A percentile compares a stretch with the other conserved stretches of the same genome.
phyloP scores from a whole-genome alignment of 2,797 vertebrate species.

The Synaphobranchus kaupii region DNA sequence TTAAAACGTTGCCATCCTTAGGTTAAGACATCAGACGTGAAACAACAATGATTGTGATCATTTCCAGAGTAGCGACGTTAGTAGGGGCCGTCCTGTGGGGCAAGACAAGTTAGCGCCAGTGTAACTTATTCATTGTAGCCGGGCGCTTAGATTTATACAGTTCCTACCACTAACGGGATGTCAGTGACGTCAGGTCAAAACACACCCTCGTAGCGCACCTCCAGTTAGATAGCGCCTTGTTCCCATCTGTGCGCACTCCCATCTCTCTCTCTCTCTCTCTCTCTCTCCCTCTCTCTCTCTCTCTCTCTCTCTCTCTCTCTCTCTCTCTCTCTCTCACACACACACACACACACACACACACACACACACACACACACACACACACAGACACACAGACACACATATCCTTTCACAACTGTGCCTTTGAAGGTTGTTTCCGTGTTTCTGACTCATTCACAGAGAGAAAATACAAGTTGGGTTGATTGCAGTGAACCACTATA shows the following conservation, averaged over 20 bases:
- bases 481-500: not conserved
- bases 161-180: conserved; percentile 71
- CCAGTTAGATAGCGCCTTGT: not conserved
- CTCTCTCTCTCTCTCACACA: too few relatives aligned
- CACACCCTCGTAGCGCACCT: conserved; percentile 56
- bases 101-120: conserved; percentile 58
- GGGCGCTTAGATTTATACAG: conserved; percentile 68
- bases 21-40: not conserved
- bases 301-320: not conserved
- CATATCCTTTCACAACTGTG: not conserved
- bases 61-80: conserved; percentile 43
- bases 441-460: not conserved
- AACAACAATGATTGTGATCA: conserved; percentile 40
- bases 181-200: conserved; percentile 61
- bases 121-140: conserved; percentile 64
- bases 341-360: not conserved
- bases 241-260: not conserved
- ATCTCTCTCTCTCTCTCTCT: not conserved
- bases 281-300: not conserved
- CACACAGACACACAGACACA: not conserved
- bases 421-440: not conserved
- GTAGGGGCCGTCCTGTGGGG: conserved; percentile 42
- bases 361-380: too few relatives aligned
- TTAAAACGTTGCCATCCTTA: conserved; percentile 26
- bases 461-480: conserved; percentile 9